Base-by-base conservation (phyloP, 2,797 vertebrate genomes). In the Neostethus bicornis region DNA sequence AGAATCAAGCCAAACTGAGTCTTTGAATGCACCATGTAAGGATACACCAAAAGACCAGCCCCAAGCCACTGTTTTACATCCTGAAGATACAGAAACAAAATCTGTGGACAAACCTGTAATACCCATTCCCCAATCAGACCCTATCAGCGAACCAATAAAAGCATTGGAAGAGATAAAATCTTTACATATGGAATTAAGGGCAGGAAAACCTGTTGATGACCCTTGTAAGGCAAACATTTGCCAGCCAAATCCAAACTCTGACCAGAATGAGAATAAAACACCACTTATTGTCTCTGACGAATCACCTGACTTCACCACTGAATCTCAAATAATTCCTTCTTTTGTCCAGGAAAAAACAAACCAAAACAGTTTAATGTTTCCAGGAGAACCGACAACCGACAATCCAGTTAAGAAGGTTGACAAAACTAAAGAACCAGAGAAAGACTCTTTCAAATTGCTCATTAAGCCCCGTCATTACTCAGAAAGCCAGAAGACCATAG, bases 391-490 rank as follows among this genome's bases (percentile, higher is more conserved):
- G 4, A 3, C 31, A 20, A 51, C 71, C 12, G 71, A 66, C 62
- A 62, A 24, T 31, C 25, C 50, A 13, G 37, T 51, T 8, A 46
- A 61, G 3, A 60, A 61, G 31, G 76, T 63, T 21, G 67, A 62
- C 12, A 37, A 61, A 21, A 44, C 29, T 58, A 54, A 68, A 42
- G 69, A 80, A 73, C 86, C 73, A 51, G 87, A 91, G 49, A 85
- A 78, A 66, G 89, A 91, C 60, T 90, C 89, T 51, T 91, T 84
- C 39, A 90, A 85, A 73, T 61, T 89, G 63, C 84, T 91, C 21
- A 87, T 90, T 32, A 90, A 87, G 32, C 82, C 85, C 64, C 76
- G 66, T 14, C 73, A 83, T 48, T 75, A 76, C 8, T 37, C 75
- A 60, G 80, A 84, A 55, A 81, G 77, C 35, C 70, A 80, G 19